Percentiles rank a stretch among this genome's conserved stretches.
Conservation (phyloP, 2,888 invertebrate genomes). For the Disparrhopalites patrizii region DNA sequence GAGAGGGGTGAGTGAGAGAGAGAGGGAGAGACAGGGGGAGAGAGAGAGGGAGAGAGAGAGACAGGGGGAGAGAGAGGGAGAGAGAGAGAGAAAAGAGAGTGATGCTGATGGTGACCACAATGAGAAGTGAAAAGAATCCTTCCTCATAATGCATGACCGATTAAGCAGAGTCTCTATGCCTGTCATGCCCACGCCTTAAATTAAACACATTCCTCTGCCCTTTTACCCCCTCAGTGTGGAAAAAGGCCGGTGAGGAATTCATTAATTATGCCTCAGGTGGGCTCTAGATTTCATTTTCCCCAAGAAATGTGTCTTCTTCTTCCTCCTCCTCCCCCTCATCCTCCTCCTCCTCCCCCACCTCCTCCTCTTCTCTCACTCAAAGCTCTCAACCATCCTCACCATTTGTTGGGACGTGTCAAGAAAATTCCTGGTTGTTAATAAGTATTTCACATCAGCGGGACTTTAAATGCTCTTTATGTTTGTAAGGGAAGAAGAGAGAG, state of each 20-base stretch:
- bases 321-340: too few relatives aligned
- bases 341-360: too few relatives aligned
- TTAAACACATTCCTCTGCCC: conserved; percentile 48
- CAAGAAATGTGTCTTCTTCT: conserved; percentile 23
- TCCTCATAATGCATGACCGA: conserved; percentile 46
- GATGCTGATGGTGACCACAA: conserved; percentile 23
- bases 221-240: conserved; percentile 44
- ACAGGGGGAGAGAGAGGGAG: too few relatives aligned
- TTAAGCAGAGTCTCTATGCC: conserved; percentile 45
- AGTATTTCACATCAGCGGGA: not conserved
- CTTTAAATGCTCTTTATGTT: not conserved
- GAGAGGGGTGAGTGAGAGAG: not conserved
- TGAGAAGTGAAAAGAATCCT: conserved; percentile 34
- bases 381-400: conserved; percentile 7
- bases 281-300: conserved; percentile 34
- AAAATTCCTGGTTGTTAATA: conserved; percentile 9
- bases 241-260: conserved; percentile 44
- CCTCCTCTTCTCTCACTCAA: too few relatives aligned
- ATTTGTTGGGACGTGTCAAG: conserved; percentile 20
- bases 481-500: not conserved
- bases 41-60: not conserved
- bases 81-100: not conserved
- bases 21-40: too few relatives aligned
- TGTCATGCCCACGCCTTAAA: conserved; percentile 49
- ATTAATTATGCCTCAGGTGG: conserved; percentile 49